Evolutionary conservation across 2,797 vertebrate species (phyloP), one percentile per base, ranked within the genome.

Genomic region (Acanthurus lineatus): DNA sequence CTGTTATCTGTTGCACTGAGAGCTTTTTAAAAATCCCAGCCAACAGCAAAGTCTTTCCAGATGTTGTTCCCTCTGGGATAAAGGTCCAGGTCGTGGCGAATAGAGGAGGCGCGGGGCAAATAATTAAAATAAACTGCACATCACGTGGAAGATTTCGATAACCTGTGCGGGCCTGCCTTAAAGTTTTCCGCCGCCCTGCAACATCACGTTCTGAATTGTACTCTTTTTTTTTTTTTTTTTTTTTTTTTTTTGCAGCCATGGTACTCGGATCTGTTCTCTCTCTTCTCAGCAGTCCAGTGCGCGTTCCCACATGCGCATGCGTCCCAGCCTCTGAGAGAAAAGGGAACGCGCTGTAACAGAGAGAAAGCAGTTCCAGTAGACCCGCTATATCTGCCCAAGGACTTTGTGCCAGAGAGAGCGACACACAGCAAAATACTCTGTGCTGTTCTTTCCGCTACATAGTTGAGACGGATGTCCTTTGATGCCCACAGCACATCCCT

Each of bases 261-360:
- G 66, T 44, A 64, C 83, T 75, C 59, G 48, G 63, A 67, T 63
- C 15, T 16, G 15, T 22, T 22, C 22, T 35, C 22, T 42, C 35
- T 22, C 40, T 58, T 16, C 5, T 32, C 32, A 32, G 32, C 32
- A 32, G 32, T 25, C 54, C 48, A n/a, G 73, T 44, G 70, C 81
- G 82, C 75, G 49, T 32, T 63, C 16, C 42, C 38, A 28, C 17
- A 1, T 65, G 88, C 90, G 92, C 92, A 92, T 91, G 91, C 92
- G 92, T 65, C 17, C 1, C 14, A 6, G 45, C 3, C 8, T 0
- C 10, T 2, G 1, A 56, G 69, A 17, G 35, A 1, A 7, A 25
- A 35, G 70, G 65, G 86, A 42, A 72, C 68, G 82, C 54, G 70
- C 67, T 77, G 79, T 59, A 63, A 81, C 61, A n/a, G 40, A 38